phyloP scores from a whole-genome alignment of 2,888 invertebrate genomes.

The Amorpha juglandis region DNA sequence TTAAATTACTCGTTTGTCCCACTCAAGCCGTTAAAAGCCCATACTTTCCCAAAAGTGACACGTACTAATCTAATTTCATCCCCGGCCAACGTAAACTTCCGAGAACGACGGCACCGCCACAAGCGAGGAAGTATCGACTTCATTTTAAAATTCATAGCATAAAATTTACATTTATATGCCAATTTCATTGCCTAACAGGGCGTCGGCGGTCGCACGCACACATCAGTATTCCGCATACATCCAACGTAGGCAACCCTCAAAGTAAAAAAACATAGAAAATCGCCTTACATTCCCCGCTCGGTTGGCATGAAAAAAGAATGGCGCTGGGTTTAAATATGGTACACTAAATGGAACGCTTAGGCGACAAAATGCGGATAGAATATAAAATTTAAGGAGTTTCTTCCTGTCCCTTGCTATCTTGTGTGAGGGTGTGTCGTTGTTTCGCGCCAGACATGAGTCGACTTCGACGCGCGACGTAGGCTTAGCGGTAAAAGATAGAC shows the following conservation, averaged over 20 bases:
- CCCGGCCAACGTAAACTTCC: conserved; percentile 68
- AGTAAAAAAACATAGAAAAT: conserved; percentile 70
- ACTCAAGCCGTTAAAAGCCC: conserved; percentile 61
- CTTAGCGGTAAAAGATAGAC: conserved; percentile 84
- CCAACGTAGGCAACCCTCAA: conserved; percentile 64
- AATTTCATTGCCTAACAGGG: conserved; percentile 83
- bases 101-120: conserved; percentile 65
- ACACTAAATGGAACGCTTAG: conserved; percentile 85
- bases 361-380: conserved; percentile 85
- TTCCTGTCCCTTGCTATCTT: conserved; percentile 62
- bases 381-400: conserved; percentile 80
- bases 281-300: conserved; percentile 73
- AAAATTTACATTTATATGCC: conserved; percentile 85
- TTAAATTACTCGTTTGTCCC: conserved; percentile 39
- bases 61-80: conserved; percentile 80
- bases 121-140: conserved; percentile 81
- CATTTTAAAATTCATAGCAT: conserved; percentile 85
- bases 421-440: conserved; percentile 62
- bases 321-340: conserved; percentile 82
- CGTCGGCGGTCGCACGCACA: conserved; percentile 79
- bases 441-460: conserved; percentile 74
- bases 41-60: conserved; percentile 70
- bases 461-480: conserved; percentile 73
- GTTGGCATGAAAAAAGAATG: conserved; percentile 74
- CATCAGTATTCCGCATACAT: conserved; percentile 81